phyloP scores from a whole-genome alignment of 2,888 invertebrate species.

The Shargacucullia verbasci region DNA sequence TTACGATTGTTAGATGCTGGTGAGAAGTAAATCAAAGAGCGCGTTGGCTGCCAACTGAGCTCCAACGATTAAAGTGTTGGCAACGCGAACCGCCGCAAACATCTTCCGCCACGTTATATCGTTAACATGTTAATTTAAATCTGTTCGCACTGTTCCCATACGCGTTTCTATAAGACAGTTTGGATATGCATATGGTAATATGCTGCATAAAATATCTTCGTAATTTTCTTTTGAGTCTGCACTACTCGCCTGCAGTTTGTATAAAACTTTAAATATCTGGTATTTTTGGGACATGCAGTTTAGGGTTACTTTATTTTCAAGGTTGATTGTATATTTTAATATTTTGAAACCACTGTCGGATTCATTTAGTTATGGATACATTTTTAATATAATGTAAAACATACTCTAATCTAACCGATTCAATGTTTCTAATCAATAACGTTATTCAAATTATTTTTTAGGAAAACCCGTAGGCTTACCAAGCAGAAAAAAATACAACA shows the following conservation, averaged over 20 bases:
- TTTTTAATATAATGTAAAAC: constrained; percentile 4
- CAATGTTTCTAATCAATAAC: constrained; percentile 14
- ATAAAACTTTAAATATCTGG: not conserved
- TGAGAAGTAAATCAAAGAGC: constrained; percentile 85
- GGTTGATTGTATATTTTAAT: not conserved
- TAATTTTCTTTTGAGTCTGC: constrained; percentile 4
- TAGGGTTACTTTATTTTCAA: not conserved
- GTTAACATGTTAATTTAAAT: constrained; percentile 71
- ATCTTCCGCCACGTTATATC: constrained; percentile 69
- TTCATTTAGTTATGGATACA: too few relatives aligned
- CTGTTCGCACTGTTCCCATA: constrained; percentile 55
- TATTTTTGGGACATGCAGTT: constrained; percentile 6
- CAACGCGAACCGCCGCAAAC: constrained; percentile 71
- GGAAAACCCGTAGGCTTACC: constrained; percentile 9
- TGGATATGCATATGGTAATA: constrained; percentile 15
- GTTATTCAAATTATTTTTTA: constrained; percentile 3
- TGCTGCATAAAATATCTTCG: not conserved
- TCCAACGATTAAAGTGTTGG: constrained; percentile 79
- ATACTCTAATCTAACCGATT: not conserved
- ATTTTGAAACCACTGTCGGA: not conserved
- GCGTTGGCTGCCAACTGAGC: constrained; percentile 79
- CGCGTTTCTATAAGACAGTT: not conserved
- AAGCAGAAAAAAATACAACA: constrained; percentile 15
- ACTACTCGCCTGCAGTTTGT: constrained; percentile 5
- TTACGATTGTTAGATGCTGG: constrained; percentile 74